Percentiles rank a stretch among this genome's conserved stretches.
Conservation (phyloP, 1,140 invertebrate genomes). For the Drosophila asahinai region DNA sequence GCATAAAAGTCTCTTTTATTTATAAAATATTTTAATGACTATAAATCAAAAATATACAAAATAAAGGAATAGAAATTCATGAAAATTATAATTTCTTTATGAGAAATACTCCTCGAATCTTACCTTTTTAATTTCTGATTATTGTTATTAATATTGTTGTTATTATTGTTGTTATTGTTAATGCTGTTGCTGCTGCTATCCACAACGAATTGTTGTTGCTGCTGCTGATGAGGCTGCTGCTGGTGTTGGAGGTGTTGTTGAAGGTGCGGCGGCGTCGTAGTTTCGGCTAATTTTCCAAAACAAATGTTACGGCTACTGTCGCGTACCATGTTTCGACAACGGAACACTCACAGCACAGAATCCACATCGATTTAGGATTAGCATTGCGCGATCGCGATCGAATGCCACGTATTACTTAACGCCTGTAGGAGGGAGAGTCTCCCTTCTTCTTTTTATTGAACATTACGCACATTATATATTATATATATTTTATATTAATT, state of each 20-base stretch:
- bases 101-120: slow-evolving; percentile 57
- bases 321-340: slow-evolving; percentile 97
- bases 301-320: slow-evolving; percentile 98
- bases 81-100: neutral
- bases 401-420: slow-evolving; percentile 52
- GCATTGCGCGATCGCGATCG: slow-evolving; percentile 50
- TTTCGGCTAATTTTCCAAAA: slow-evolving; percentile 99
- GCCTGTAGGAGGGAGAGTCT: slow-evolving; percentile 73
- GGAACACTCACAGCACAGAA: slow-evolving; percentile 64
- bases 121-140: slow-evolving; percentile 94
- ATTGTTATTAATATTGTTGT: slow-evolving; percentile 59
- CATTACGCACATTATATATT: slow-evolving; percentile 29
- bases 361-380: slow-evolving; percentile 71
- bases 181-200: slow-evolving; percentile 69
- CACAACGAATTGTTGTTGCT: slow-evolving; percentile 66
- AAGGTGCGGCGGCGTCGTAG: slow-evolving; percentile 88
- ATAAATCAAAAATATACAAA: neutral
- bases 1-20: neutral
- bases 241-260: slow-evolving; percentile 59
- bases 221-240: slow-evolving; percentile 33
- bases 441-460: slow-evolving; percentile 74
- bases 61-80: too few species aligned
- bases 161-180: slow-evolving; percentile 57
- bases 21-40: neutral
- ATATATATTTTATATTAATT: neutral